Conservation (phyloP, 2,797 vertebrate species). For the Cottoperca gobio region DNA sequence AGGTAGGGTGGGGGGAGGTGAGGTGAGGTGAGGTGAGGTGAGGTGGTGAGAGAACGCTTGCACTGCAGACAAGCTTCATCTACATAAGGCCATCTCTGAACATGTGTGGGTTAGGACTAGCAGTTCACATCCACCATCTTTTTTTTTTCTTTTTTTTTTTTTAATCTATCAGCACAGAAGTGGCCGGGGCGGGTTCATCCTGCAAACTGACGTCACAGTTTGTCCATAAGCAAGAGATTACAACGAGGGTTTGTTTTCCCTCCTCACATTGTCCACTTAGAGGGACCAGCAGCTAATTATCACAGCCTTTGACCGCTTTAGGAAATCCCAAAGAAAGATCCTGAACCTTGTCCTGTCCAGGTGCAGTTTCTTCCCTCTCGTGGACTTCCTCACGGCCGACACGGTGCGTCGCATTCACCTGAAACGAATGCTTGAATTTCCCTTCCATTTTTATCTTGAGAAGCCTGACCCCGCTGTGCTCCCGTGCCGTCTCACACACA, state of each 20-base stretch:
- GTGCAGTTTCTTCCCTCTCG: conserved; percentile 45
- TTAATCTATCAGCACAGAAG: conserved; percentile 68
- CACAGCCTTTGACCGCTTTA: conserved; percentile 60
- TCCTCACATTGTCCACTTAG: conserved; percentile 50
- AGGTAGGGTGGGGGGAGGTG: conserved; percentile 77
- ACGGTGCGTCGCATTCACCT: conserved; percentile 60
- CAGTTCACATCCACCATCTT: conserved; percentile 43
- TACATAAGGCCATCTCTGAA: conserved; percentile 83
- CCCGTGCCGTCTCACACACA: conserved; percentile 49
- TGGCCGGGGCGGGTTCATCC: conserved; percentile 60
- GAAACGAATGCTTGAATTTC: conserved; percentile 60
- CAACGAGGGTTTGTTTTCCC: conserved; percentile 39
- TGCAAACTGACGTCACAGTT: conserved; percentile 64
- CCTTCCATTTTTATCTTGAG: conserved; percentile 56
- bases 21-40: conserved; percentile 76
- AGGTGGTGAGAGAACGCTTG: conserved; percentile 74
- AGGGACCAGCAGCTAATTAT: conserved; percentile 71
- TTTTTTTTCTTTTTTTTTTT: too few relatives aligned
- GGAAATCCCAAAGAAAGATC: conserved; percentile 55
- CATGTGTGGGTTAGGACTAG: conserved; percentile 57
- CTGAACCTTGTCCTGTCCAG: conserved; percentile 37
- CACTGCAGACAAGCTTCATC: conserved; percentile 70
- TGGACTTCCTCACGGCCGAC: conserved; percentile 53
- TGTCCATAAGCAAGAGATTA: conserved; percentile 65
- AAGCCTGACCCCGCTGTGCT: conserved; percentile 47